A percentile compares a stretch with the other conserved stretches of the same genome.
phyloP scores from a whole-genome alignment of 2,113 vertebrate species.

The Fukomys damarensis region DNA sequence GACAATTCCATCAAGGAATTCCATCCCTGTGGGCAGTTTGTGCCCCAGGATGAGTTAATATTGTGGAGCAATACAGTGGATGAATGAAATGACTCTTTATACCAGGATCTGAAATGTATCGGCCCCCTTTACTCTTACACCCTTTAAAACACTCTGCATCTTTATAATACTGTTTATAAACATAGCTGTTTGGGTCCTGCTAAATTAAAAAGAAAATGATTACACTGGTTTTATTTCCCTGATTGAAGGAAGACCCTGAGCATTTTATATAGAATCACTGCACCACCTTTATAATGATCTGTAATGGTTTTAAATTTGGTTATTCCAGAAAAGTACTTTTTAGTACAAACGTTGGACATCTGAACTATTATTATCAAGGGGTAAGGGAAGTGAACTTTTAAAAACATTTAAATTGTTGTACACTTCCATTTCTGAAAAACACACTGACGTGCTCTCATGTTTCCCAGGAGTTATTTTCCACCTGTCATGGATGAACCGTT shows the following conservation, averaged over 20 bases:
- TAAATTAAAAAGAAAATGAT: conserved; percentile 43
- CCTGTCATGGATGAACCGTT: neutral
- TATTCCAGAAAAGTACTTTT: conserved; percentile 29
- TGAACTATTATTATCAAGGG: neutral
- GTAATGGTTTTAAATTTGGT: conserved; percentile 29
- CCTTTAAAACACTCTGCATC: neutral
- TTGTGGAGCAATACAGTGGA: neutral
- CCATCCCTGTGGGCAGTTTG: neutral
- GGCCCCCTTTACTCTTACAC: neutral
- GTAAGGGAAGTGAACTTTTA: neutral
- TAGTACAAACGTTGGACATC: neutral
- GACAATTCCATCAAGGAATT: neutral
- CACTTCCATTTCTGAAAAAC: neutral
- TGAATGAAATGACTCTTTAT: neutral
- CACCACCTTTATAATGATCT: neutral
- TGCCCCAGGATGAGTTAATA: neutral
- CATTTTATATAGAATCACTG: neutral
- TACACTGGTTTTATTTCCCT: neutral
- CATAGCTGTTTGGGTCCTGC: neutral
- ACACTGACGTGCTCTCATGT: neutral
- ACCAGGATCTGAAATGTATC: neutral
- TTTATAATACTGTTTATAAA: neutral
- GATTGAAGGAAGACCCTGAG: neutral
- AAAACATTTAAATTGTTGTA: neutral
- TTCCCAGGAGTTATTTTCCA: conserved; percentile 26